Evolutionary conservation across 2,888 invertebrate species (phyloP).

Genomic region (Drosophila leonis): DNA sequence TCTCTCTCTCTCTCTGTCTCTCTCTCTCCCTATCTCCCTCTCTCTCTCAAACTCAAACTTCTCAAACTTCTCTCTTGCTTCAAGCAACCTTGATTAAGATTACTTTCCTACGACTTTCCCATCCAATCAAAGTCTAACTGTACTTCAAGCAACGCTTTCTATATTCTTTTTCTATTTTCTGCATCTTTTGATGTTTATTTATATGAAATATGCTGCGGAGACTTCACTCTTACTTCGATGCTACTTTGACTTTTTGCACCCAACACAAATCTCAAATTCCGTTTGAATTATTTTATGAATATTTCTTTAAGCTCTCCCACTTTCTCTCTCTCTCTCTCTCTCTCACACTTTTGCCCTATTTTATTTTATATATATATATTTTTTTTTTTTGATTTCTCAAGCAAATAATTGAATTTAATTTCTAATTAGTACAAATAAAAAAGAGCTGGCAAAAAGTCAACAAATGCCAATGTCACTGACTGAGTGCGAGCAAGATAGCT

Average conservation of each 20-base stretch:
- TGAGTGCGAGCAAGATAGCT: slow-evolving; percentile 7
- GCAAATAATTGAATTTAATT: slow-evolving; percentile 81
- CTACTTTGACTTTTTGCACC: not conserved
- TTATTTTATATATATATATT: not conserved
- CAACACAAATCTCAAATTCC: not conserved
- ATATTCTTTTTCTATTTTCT: not conserved
- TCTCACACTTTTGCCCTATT: slow-evolving; percentile 13
- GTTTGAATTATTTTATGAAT: slow-evolving; percentile 2
- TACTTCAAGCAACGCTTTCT: not conserved
- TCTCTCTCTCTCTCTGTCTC: not conserved
- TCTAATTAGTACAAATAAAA: slow-evolving; percentile 69
- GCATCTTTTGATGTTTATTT: not conserved
- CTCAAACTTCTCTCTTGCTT: not conserved
- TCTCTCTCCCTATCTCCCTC: too few relatives aligned
- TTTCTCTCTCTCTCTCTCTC: not conserved
- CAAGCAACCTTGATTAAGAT: too few relatives aligned
- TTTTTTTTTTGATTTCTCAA: slow-evolving; percentile 70
- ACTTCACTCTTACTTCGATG: too few relatives aligned
- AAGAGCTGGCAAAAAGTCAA: slow-evolving; percentile 48
- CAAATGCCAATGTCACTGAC: slow-evolving; percentile 35
- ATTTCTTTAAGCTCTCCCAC: not conserved
- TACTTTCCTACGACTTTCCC: not conserved
- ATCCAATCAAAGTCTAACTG: not conserved
- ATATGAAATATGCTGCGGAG: not conserved
- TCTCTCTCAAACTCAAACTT: not conserved